A percentile compares a stretch with the other conserved stretches of the same genome.
These are phyloP conservation scores for Conger conger DNA, from an alignment of 2,113 vertebrate genomes.

Conservation along the genomic window DNA sequence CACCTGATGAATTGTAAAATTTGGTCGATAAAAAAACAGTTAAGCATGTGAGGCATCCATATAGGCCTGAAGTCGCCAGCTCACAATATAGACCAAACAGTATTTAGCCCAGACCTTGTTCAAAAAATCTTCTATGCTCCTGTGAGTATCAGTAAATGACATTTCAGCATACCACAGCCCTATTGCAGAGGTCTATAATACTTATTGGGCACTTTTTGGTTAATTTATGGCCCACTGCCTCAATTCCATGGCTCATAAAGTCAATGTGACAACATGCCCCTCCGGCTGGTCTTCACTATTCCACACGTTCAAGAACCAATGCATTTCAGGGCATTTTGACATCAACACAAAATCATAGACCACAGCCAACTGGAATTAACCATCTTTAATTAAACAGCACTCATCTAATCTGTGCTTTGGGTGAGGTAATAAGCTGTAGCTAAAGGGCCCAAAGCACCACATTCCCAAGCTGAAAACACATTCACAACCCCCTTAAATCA, in stretches of 20 bases:
- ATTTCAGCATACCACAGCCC: neutral
- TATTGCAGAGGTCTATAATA: neutral
- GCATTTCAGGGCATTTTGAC: neutral
- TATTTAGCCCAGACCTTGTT: neutral
- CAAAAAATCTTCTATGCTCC: neutral
- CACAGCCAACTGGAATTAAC: conserved; percentile 16
- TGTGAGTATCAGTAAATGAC: neutral
- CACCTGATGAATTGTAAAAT: conserved; percentile 25
- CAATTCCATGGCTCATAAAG: neutral
- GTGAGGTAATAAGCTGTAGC: neutral
- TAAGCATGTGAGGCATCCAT: neutral
- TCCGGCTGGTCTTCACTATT: conserved; percentile 11
- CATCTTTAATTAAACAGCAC: conserved; percentile 14
- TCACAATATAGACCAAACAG: neutral
- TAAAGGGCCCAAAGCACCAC: conserved; percentile 2
- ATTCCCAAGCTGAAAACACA: conserved; percentile 36
- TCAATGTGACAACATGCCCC: conserved; percentile 17
- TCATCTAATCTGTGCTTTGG: conserved; percentile 14
- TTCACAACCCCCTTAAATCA: conserved; percentile 40
- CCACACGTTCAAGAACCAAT: conserved; percentile 21
- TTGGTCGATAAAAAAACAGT: neutral
- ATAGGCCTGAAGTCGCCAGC: neutral
- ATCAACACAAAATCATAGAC: neutral
- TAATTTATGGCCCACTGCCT: neutral
- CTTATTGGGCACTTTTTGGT: conserved; percentile 10